A percentile compares a stretch with the other conserved stretches of the same genome.
Conservation (phyloP, 2,113 vertebrate genomes). For the Gulo gulo region DNA sequence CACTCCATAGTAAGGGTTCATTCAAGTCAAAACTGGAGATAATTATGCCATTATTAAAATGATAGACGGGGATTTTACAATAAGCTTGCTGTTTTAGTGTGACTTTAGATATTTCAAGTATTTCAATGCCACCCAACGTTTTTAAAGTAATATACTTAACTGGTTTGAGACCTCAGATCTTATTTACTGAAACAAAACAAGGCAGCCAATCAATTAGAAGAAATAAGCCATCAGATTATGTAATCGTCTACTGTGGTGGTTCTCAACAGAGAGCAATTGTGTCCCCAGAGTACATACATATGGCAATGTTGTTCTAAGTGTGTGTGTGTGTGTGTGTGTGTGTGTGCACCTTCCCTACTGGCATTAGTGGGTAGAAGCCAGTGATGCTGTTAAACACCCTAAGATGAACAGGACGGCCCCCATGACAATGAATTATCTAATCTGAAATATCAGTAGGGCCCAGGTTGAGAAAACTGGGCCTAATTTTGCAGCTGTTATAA, state of each 20-base stretch:
- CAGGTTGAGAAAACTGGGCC: not conserved
- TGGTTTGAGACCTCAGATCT: slow-evolving; percentile 31
- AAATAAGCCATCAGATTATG: not conserved
- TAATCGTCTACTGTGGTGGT: not conserved
- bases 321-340: too few relatives aligned
- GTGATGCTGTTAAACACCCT: not conserved
- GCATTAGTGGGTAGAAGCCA: not conserved
- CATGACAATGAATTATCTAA: not conserved
- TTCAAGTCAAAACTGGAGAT: slow-evolving; percentile 34
- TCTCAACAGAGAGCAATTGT: not conserved
- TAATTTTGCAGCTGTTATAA: not conserved
- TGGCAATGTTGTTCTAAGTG: not conserved
- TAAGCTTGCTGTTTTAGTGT: not conserved
- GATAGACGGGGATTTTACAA: slow-evolving; percentile 58
- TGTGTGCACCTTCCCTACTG: not conserved
- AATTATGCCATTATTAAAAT: slow-evolving; percentile 57
- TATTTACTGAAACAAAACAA: slow-evolving; percentile 51
- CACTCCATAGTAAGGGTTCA: not conserved
- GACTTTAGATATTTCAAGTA: slow-evolving; percentile 37
- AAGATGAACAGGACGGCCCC: not conserved
- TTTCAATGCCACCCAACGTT: slow-evolving; percentile 15
- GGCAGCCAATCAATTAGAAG: not conserved
- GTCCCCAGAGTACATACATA: not conserved
- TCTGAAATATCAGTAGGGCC: not conserved
- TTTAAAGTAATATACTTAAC: slow-evolving; percentile 25